Evolutionary conservation across 53 echinoderm and acorn worm species (phyloP), one percentile per base, ranked within the genome.

Genomic region (Temnopleurus reevesii): DNA sequence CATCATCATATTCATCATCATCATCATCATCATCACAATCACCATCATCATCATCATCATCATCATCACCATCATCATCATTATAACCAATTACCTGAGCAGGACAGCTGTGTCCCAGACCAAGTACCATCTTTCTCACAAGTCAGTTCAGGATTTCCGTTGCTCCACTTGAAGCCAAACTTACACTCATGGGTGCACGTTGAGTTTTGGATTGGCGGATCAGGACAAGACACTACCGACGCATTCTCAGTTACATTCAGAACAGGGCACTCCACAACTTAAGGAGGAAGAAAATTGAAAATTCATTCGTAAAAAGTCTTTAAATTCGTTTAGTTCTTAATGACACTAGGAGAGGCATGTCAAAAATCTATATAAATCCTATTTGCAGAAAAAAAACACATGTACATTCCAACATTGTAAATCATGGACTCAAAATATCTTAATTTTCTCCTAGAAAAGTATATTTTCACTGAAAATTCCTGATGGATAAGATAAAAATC

Each of bases 51-150:
- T 65, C 65, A 35, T 33, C 65, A 34, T 15, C 17, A 2, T 47
- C 28, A 60, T 0, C 7, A 60, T 4, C 60, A 60, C 0, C 2
- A 10, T 60, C 25, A 23, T 28, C 60, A 21, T n/a, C 59, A 59
- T 12, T 18, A 59, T 26, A 13, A 59, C 15, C 8, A 2, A 13
- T 59, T 49, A 79, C 79, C 79, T 63, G 86, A 57, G 38, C 92
- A 94, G 3, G 46, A 31, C 45, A 92, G 91, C 15, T 26, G 59
- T 45, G 80, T 18, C 19, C 89, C 84, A 25, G 92, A 92, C 94
- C 94, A 94, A 4, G 90, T 84, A 12, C 94, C 92, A 83, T 92
- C 81, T 45, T 51, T 82, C 57, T 15, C 45, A 55, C 94, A 94
- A 5, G 49, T 76, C 46, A 90, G 47, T 27, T 66, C 76, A 10